Evolutionary conservation across 37 sponge, comb jelly and placozoan genomes (phyloP), one percentile per base, ranked within the genome.

Genomic region (Aplysina aerophoba): DNA sequence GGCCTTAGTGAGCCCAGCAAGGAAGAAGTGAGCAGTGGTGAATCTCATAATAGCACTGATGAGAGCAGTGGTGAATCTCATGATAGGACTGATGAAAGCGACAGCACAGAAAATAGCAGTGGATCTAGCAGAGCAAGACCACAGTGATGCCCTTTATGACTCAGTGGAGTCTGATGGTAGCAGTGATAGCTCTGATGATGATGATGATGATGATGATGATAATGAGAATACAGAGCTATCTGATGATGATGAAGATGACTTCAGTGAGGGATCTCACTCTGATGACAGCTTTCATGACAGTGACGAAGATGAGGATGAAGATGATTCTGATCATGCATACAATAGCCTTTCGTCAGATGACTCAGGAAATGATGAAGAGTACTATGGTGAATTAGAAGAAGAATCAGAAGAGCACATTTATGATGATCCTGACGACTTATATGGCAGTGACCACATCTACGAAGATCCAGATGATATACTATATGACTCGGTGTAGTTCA

Each of bases 321-420:
- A n/a, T n/a, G n/a, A n/a, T n/a, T n/a, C n/a, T n/a, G n/a, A n/a
- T n/a, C n/a, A n/a, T n/a, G n/a, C n/a, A n/a, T n/a, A n/a, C n/a
- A n/a, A n/a, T n/a, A n/a, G n/a, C n/a, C n/a, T n/a, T n/a, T n/a
- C 12, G 12, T 3, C 4, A 2, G 4, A 3, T 27, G 3, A 6
- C 11, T 3, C 2, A 13, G 64, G 11, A 13, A 27, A 11, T 62
- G 5, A 14, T 13, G 28, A 14, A 13, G 64, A 62, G 4, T 3
- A 28, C 2, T 3, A 62, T 62, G 64, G 11, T 3, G 64, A 62
- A 14, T 2, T 13, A 3, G 4, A 62, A 2, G n/a, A n/a, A n/a
- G n/a, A n/a, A n/a, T n/a, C n/a, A n/a, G 12, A 62, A 13, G 64
- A 62, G 64, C 64, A 62, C 28, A 62, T 62, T 62, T 62, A 62